A percentile compares a stretch with the other conserved stretches of the same genome.
Conservation (phyloP, 2,113 vertebrate genomes). For the Leptocoma aspasia region DNA sequence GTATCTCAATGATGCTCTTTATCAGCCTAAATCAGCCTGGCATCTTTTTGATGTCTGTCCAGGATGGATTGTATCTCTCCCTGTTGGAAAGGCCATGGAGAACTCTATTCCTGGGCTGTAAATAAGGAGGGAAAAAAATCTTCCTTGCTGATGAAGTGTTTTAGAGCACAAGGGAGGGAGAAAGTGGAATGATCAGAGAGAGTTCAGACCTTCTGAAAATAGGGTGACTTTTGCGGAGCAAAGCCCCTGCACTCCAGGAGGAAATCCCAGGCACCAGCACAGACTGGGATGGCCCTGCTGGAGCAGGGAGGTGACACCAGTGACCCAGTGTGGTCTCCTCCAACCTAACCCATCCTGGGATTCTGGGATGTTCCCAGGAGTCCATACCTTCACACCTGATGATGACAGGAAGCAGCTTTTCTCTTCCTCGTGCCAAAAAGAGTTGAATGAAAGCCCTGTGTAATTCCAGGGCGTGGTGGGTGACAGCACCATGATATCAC, state of each 20-base stretch:
- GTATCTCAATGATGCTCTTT: conserved; percentile 37
- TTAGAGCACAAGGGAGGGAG: neutral
- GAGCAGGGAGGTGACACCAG: neutral
- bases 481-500: conserved; percentile 21
- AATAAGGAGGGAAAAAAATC: neutral
- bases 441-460: neutral
- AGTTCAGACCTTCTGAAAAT: neutral
- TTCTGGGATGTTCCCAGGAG: neutral
- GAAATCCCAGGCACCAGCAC: neutral
- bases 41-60: conserved; percentile 49
- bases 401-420: neutral
- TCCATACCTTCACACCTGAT: neutral
- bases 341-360: neutral
- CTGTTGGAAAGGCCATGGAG: neutral
- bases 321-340: neutral
- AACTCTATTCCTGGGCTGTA: neutral
- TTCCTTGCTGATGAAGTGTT: neutral
- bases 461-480: conserved; percentile 33
- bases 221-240: neutral
- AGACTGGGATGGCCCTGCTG: neutral
- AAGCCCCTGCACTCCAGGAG: neutral
- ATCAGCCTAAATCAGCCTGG: conserved; percentile 34
- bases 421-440: neutral
- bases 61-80: conserved; percentile 1
- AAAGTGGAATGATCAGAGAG: neutral